phyloP scores from a whole-genome alignment of 2,797 vertebrate species.

The Esox lucius region DNA sequence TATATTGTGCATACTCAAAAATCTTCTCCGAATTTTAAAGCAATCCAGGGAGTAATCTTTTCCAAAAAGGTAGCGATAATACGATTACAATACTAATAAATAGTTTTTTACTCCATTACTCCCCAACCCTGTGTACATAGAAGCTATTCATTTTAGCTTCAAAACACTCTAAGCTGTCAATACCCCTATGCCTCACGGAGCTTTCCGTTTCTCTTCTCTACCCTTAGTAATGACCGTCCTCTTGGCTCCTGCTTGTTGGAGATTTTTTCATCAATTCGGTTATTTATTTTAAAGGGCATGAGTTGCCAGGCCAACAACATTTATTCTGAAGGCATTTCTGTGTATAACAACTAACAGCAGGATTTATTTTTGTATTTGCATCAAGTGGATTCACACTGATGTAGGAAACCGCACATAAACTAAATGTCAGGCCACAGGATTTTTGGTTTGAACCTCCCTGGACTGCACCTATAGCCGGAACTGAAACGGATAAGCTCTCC shows the following conservation, averaged over 20 bases:
- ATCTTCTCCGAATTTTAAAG: no score
- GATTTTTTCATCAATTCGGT: neutral
- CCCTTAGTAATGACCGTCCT: constrained; percentile 23
- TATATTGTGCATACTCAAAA: no score
- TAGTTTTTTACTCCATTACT: no score
- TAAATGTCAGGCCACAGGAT: neutral
- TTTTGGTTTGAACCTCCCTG: neutral
- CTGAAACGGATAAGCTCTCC: constrained; percentile 5
- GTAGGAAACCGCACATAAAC: neutral
- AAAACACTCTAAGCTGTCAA: constrained; percentile 55
- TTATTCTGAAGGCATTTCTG: neutral
- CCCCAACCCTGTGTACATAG: neutral
- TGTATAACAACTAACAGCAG: neutral
- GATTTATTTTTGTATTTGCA: neutral
- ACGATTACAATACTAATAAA: no score
- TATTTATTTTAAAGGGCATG: neutral
- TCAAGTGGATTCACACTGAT: neutral
- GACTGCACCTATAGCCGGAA: neutral
- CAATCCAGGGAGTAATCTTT: no score
- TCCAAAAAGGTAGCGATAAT: no score
- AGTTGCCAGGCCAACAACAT: constrained; percentile 5
- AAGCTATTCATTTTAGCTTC: constrained; percentile 50
- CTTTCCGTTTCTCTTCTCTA: constrained; percentile 27
- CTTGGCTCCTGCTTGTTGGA: neutral
- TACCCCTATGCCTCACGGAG: constrained; percentile 38